Evolutionary conservation across 2,888 invertebrate genomes (phyloP), one percentile per base, ranked within the genome.

Genomic region (Mythimna loreyi): DNA sequence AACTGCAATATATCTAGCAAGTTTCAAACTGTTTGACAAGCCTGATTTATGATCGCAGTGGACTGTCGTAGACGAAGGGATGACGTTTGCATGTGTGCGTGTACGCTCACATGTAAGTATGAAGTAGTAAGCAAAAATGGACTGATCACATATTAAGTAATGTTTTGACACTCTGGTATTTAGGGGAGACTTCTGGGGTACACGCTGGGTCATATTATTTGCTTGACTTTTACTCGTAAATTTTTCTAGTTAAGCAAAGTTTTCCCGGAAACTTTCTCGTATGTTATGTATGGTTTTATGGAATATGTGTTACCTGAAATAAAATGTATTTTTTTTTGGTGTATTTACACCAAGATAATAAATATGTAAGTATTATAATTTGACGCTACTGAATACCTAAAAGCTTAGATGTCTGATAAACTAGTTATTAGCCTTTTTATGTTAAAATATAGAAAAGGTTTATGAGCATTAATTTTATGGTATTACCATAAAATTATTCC

Each of bases 1-100:
- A 80, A 85, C 84, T 79, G 91, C 91, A 90, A 94, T 93, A 92
- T 92, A 92, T 93, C 68, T 71, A 86, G 88, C 86, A 78, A 87
- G 84, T 88, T 85, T 82, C 86, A 65, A 87, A 81, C 87, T 88
- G 89, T 93, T 93, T 92, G 94, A 92, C 93, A 92, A 85, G 86
- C 58, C 89, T 92, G 94, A 94, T 92, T 94, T 92, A 94, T 92
- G 87, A 83, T 73, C 81, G 82, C 79, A 87, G 83, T 83, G 69
- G 69, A 80, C 75, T 71, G 53, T 64, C 60, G 59, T 65, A 56
- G 49, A 62, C 61, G 71, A 70, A 74, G 77, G 77, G 66, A 63
- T 55, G 72, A 47, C 52, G 16, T 50, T 53, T 66, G 43, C 49
- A 43, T 74, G 72, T 71, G 75, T 79, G 67, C 11, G 65, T 50